Evolutionary conservation across 2,113 vertebrate genomes (phyloP).

Genomic region (Pteruthius melanotis): DNA sequence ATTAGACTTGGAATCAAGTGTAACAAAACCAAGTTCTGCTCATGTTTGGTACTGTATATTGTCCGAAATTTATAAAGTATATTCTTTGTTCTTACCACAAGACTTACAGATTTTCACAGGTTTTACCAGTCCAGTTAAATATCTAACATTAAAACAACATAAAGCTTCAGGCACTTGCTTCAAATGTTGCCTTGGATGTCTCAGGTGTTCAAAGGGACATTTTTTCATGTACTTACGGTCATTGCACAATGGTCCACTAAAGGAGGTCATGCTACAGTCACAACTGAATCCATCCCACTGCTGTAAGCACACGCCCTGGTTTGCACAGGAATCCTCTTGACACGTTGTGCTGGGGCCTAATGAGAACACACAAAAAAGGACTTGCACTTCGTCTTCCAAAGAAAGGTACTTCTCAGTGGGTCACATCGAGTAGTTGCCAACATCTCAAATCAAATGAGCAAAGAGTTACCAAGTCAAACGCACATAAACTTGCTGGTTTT

Average conservation of each 20-base stretch:
- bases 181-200: background rate
- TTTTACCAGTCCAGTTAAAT: background rate
- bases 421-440: constrained; percentile 75
- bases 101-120: background rate
- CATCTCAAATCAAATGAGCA: constrained; percentile 63
- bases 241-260: constrained; percentile 90
- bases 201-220: background rate
- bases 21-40: background rate
- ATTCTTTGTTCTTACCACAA: background rate
- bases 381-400: constrained; percentile 42
- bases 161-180: background rate
- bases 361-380: constrained; percentile 41
- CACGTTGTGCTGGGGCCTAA: constrained; percentile 97
- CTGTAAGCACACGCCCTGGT: constrained; percentile 96
- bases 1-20: background rate
- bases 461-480: constrained; percentile 21
- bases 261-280: constrained; percentile 98
- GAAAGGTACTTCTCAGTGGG: background rate
- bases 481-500: constrained; percentile 29
- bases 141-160: background rate
- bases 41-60: background rate
- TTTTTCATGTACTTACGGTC: constrained; percentile 83
- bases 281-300: constrained; percentile 99
- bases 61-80: background rate
- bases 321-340: constrained; percentile 97